Evolutionary conservation across 2,888 invertebrate genomes (phyloP), one percentile per base, ranked within the genome.

Genomic region (Andrena marginata): DNA sequence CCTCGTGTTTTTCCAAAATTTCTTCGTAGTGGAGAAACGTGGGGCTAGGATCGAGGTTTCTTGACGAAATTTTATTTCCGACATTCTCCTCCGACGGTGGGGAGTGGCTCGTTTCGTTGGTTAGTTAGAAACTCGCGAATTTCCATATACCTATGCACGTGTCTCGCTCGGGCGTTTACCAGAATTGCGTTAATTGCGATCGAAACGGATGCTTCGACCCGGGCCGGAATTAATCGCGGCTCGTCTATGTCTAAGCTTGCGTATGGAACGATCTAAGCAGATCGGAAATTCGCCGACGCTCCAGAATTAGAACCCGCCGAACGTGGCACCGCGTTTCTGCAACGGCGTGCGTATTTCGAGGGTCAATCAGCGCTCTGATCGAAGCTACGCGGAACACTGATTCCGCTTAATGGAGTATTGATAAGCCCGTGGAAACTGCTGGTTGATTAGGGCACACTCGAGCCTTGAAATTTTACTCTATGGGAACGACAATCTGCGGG

Each of bases 201-300:
- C 78, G 71, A 82, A 86, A 84, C 68, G 60, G 73, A 62, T 70
- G 83, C 71, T 68, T 56, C 49, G 77, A 67, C 54, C 65, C 65
- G 63, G 79, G 71, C 29, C 48, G 56, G 78, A 82, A 82, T 86
- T 87, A 87, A 84, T 87, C 78, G 84, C 60, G 72, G 62, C 81
- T 75, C 64, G 63, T 26, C 23, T 54, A 26, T 81, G 56, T 80
- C 84, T 82, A 86, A 85, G 85, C 86, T 80, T 54, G 67, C 68
- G 71, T 77, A 64, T 26, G 69, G 75, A 78, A 85, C 81, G 80
- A 77, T 83, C 81, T 84, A 87, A 85, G 87, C 84, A 74, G 82
- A 87, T 85, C 82, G 71, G 70, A 80, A 80, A 82, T 85, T 87
- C 68, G 77, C 72, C 69, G 62, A 71, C 69, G 60, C 74, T 65